Percentiles rank a stretch among this genome's conserved stretches.
These are phyloP conservation scores for Bombus impatiens DNA, from an alignment of 1,140 invertebrate species.

Conservation along the genomic window DNA sequence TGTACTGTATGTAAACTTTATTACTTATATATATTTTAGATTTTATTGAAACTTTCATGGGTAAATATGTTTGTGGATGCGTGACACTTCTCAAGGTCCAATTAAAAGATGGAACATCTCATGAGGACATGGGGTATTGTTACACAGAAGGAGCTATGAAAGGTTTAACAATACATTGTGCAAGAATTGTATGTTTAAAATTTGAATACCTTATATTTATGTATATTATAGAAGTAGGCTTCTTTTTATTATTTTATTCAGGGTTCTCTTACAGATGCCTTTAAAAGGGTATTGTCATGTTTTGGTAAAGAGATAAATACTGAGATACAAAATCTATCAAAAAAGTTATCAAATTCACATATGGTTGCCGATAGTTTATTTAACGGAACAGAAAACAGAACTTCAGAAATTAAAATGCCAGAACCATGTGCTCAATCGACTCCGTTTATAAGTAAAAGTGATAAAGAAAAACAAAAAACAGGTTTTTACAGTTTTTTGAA, in stretches of 20 bases:
- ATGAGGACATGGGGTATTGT: slow-evolving; percentile 72
- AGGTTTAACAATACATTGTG: slow-evolving; percentile 67
- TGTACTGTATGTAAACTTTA: not conserved
- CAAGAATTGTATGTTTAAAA: slow-evolving; percentile 63
- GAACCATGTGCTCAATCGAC: not conserved
- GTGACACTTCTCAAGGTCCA: slow-evolving; percentile 54
- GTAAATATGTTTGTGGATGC: slow-evolving; percentile 45
- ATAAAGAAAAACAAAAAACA: not conserved
- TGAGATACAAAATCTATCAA: slow-evolving; percentile 22
- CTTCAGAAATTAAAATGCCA: not conserved
- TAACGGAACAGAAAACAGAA: too few relatives aligned
- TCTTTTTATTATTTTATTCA: slow-evolving; percentile 12
- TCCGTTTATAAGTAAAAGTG: not conserved
- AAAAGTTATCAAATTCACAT: not conserved
- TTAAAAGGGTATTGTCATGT: slow-evolving; percentile 37
- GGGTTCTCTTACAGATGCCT: slow-evolving; percentile 49
- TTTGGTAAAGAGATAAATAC: slow-evolving; percentile 30
- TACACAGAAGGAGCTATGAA: slow-evolving; percentile 62
- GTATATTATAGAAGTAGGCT: not conserved
- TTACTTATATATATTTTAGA: slow-evolving; percentile 25
- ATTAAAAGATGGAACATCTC: slow-evolving; percentile 68
- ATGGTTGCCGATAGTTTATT: too few relatives aligned
- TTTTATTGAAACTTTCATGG: slow-evolving; percentile 41
- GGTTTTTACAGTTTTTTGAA: not conserved
- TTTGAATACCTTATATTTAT: not conserved